phyloP scores from a whole-genome alignment of 2,113 vertebrate species.

The Noctilio leporinus region DNA sequence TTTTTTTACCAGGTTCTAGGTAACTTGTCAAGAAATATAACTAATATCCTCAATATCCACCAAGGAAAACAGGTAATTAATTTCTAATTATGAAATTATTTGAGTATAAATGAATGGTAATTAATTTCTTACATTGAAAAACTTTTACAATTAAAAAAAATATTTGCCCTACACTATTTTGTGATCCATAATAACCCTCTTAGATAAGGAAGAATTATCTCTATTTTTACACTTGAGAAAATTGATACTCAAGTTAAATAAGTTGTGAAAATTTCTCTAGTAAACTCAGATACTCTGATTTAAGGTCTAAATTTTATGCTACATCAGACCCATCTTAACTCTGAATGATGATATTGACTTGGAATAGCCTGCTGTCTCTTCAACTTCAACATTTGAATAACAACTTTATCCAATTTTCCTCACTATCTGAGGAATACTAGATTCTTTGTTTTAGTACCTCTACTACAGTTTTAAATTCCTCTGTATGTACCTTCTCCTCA shows the following conservation, averaged over 20 bases:
- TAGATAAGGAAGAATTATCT: not conserved
- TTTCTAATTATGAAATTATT: not conserved
- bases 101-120: not conserved
- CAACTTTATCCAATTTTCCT: not conserved
- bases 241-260: not conserved
- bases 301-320: not conserved
- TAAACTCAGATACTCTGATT: not conserved
- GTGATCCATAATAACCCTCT: not conserved
- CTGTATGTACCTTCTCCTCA: not conserved
- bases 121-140: not conserved
- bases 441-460: not conserved
- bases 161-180: not conserved
- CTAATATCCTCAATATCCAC: not conserved
- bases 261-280: not conserved
- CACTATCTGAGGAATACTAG: not conserved
- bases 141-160: not conserved
- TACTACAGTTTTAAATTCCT: not conserved
- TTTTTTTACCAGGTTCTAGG: not conserved
- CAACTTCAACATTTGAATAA: not conserved
- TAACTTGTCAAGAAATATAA: slow-evolving; percentile 16
- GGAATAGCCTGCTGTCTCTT: not conserved
- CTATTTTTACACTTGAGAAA: not conserved
- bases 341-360: not conserved
- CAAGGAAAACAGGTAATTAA: not conserved
- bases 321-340: not conserved